These are phyloP conservation scores for Drosophila virilis DNA, from an alignment of 1,140 invertebrate genomes.

Conservation along the genomic window DNA sequence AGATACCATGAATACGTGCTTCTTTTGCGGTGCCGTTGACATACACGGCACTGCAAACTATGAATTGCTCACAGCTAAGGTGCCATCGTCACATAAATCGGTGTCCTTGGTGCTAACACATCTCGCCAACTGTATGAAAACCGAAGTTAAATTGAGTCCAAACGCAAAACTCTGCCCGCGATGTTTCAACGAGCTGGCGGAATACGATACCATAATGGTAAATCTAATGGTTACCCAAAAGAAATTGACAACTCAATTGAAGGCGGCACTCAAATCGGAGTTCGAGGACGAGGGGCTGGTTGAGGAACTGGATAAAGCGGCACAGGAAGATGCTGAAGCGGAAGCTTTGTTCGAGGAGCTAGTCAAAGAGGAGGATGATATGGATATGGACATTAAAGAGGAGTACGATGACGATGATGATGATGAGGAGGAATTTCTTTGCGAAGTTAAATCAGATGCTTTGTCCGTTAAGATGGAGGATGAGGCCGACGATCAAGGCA, in stretches of 20 bases:
- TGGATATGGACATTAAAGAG: slow-evolving; percentile 50
- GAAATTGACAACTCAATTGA: slow-evolving; percentile 60
- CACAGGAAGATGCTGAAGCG: slow-evolving; percentile 57
- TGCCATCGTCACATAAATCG: slow-evolving; percentile 70
- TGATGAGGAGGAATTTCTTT: slow-evolving; percentile 54
- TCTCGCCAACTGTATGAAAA: slow-evolving; percentile 71
- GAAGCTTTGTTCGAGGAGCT: slow-evolving; percentile 67
- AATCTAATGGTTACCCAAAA: slow-evolving; percentile 75
- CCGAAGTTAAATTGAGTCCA: slow-evolving; percentile 49
- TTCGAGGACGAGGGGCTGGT: slow-evolving; percentile 55
- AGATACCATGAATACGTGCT: slow-evolving; percentile 62
- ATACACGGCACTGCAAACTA: slow-evolving; percentile 46
- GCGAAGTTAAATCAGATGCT: slow-evolving; percentile 41
- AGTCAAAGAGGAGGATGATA: slow-evolving; percentile 55
- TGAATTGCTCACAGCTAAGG: slow-evolving; percentile 54
- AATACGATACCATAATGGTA: slow-evolving; percentile 78
- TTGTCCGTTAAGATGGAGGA: slow-evolving; percentile 16
- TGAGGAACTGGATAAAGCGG: slow-evolving; percentile 44
- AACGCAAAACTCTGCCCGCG: slow-evolving; percentile 55
- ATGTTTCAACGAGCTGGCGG: slow-evolving; percentile 69
- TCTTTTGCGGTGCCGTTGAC: slow-evolving; percentile 72
- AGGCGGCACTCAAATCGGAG: slow-evolving; percentile 56
- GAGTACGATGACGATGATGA: slow-evolving; percentile 53
- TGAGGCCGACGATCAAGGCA: slow-evolving; percentile 28
- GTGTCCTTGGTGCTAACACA: slow-evolving; percentile 71